Evolutionary conservation across 2,888 invertebrate genomes (phyloP).

Genomic region (Caenorhabditis becei): DNA sequence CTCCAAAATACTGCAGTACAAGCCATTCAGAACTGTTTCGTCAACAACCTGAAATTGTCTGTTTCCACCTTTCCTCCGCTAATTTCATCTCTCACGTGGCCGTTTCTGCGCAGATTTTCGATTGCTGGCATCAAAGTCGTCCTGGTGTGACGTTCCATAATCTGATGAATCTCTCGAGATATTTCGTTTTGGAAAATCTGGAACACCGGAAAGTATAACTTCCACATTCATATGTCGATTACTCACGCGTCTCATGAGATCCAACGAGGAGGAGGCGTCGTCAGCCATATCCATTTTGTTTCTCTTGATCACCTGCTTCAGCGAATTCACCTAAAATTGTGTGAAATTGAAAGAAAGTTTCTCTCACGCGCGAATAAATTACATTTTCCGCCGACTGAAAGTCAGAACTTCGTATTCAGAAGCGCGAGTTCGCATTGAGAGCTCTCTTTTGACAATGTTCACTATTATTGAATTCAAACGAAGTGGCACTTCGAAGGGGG

Average conservation of each 20-base stretch:
- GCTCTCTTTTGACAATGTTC: neutral
- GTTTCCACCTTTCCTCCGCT: neutral
- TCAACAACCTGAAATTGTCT: constrained; percentile 67
- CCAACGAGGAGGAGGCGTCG: constrained; percentile 74
- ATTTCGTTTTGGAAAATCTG: constrained; percentile 77
- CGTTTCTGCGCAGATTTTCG: constrained; percentile 78
- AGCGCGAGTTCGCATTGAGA: neutral
- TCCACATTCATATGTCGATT: neutral
- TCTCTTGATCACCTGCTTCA: constrained; percentile 72
- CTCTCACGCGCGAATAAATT: neutral
- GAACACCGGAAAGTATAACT: constrained; percentile 1
- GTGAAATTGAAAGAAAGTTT: constrained; percentile 8
- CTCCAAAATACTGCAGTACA: constrained; percentile 76
- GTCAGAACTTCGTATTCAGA: neutral
- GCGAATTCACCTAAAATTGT: constrained; percentile 70
- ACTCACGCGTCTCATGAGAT: constrained; percentile 76
- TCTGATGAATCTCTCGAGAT: constrained; percentile 74
- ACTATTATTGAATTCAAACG: no score
- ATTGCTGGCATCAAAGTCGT: constrained; percentile 80
- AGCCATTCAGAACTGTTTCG: constrained; percentile 71
- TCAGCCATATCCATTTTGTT: constrained; percentile 79
- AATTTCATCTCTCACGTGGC: constrained; percentile 66
- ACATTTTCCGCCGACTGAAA: neutral
- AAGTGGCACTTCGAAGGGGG: no score
- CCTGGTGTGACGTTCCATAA: constrained; percentile 77